These are phyloP conservation scores for Columbina picui DNA, from an alignment of 2,113 vertebrate species.

Conservation along the genomic window DNA sequence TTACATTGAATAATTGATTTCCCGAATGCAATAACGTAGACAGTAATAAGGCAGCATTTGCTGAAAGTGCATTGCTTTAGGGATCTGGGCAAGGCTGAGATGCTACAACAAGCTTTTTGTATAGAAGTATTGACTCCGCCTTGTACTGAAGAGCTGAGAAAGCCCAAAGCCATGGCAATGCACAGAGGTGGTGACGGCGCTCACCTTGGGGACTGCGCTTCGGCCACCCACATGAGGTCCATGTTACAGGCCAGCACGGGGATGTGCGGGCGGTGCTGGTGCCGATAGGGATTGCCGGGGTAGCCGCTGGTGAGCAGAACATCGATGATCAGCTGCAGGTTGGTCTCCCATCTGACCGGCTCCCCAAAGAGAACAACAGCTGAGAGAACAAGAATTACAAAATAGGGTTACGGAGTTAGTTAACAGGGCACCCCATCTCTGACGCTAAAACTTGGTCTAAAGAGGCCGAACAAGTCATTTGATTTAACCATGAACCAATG, in stretches of 20 bases:
- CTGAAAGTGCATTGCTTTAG: neutral
- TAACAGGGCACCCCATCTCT: neutral
- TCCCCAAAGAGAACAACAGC: conserved; percentile 89
- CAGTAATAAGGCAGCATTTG: neutral
- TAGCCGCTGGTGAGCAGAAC: conserved; percentile 87
- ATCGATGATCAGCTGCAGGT: conserved; percentile 88
- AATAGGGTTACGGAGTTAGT: neutral
- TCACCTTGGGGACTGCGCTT: conserved; percentile 88
- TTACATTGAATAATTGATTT: neutral
- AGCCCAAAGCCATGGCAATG: rapidly evolving
- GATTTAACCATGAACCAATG: neutral
- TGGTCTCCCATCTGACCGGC: conserved; percentile 90
- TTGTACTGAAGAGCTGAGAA: neutral
- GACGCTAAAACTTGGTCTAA: neutral
- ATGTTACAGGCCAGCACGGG: conserved; percentile 89
- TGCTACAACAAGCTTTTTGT: neutral
- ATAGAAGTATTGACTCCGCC: neutral
- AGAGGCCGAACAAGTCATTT: neutral
- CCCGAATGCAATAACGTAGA: neutral
- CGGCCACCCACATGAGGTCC: conserved; percentile 91
- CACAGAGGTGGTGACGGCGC: rapidly evolving
- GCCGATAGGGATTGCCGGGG: conserved; percentile 73
- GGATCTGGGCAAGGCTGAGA: neutral
- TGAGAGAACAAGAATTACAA: conserved; percentile 18
- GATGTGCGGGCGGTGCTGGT: conserved; percentile 73